Base-by-base conservation (phyloP, 2,113 vertebrate genomes). In the Octodon degus region DNA sequence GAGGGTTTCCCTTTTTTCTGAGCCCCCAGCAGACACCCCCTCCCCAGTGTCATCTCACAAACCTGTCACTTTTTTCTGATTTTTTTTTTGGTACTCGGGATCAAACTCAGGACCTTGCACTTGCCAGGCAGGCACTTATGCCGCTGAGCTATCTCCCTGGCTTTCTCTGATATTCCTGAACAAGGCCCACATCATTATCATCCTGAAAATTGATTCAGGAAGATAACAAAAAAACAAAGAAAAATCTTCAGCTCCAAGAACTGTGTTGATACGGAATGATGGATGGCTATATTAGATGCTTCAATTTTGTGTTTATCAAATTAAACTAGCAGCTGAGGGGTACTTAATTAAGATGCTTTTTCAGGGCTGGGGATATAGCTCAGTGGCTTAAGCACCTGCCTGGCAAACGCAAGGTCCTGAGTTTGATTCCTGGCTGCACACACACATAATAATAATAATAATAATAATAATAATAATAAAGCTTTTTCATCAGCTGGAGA, bases 291-390 rank as follows among this genome's bases (percentile, higher is more conserved):
- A 97, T 98, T 94, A 96, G 81, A 79, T 60, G 63, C 97, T 96
- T 92, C 91, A 87, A 25, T 93, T 97, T 97, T 84, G 88, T 96
- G 95, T 94, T 97, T 97, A 97, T 98, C 94, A 94, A 97, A 97
- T 98, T 84, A 97, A 98, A 94, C 96, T 97, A 97, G 90, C 86
- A 96, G 92, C 0, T 16, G n/a, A 50, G 90, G 84, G 92, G 65
- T 79, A 86, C 96, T 98, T 98, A 96, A 97, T 98, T 98, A 98
- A 96, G 97, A 97, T 95, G 97, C 90, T 95, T 70, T 97, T 97
- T 96, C 53, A 34, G 53, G 53, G 53, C 14, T 55, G 53, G 53
- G 53, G 13, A 55, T 14, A 55, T 16, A 55, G 53, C 14, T 55
- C 53, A 55, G 53, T 14, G 14, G 53, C 53, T 55, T 55, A 55